Evolutionary conservation across 2,888 invertebrate species (phyloP), one percentile per base, ranked within the genome.

Genomic region (Abrostola tripartita): DNA sequence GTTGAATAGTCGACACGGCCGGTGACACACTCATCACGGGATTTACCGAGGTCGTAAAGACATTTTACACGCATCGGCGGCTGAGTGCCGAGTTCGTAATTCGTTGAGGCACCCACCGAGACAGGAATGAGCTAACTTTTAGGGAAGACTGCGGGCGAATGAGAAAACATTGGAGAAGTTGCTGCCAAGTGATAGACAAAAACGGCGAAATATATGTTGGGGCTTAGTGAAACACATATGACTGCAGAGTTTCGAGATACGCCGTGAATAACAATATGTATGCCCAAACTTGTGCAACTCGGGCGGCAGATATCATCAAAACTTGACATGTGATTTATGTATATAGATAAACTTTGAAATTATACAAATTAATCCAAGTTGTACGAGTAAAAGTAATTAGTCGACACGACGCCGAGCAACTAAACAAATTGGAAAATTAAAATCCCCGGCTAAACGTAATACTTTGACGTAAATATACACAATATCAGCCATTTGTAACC

Each of bases 81-180:
- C 88, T 87, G 87, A 90, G 88, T 89, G 87, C 87, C 82, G 88
- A 88, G 88, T 91, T 88, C 85, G 90, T 90, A 90, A 93, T 89
- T 92, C 90, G 84, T 72, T 79, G 84, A 87, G 84, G 88, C 90
- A 88, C 89, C 88, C 86, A 85, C 86, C 87, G 87, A 87, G 90
- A 91, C 90, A 88, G 80, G 87, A 91, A 93, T 89, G 90, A 89
- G 88, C 88, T 86, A 93, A 93, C 85, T 93, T 93, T 91, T 85
- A 76, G 87, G 83, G 83, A 89, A 89, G 85, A 89, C 87, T 86
- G 86, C 86, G 86, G 83, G 85, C 86, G 89, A 89, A 92, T 90
- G 90, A 90, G 92, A 90, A 93, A 92, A 93, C 91, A 92, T 92
- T 89, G 87, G 84, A 81, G 82, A 92, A 92, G 88, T 93, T 92